Conservation (phyloP, 2,113 vertebrate species). For the Lepidothrix coronata region DNA sequence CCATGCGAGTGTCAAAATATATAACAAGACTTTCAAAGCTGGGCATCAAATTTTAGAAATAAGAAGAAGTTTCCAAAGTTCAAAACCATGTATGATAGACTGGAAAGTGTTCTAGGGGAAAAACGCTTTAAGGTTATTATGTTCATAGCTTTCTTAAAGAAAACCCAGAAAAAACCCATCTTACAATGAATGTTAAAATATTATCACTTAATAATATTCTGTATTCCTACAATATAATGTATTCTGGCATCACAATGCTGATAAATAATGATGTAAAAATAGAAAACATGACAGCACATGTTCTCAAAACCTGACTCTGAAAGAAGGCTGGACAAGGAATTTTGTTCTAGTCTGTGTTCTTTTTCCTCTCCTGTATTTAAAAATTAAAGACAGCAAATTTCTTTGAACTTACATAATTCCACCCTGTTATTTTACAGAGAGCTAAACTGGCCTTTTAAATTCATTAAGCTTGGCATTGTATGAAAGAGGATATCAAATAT, state of each 20-base stretch:
- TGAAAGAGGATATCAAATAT: constrained; percentile 59
- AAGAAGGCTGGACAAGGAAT: not conserved
- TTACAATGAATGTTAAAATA: not conserved
- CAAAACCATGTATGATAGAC: not conserved
- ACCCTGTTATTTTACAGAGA: constrained; percentile 17
- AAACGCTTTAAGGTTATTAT: not conserved
- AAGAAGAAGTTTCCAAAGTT: not conserved
- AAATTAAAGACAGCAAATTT: not conserved
- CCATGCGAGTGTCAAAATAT: not conserved
- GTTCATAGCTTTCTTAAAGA: not conserved
- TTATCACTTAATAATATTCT: not conserved
- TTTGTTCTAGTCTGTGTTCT: not conserved
- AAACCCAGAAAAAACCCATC: not conserved
- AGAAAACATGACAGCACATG: not conserved
- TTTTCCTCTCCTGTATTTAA: not conserved
- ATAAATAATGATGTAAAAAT: not conserved
- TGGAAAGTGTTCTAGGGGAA: not conserved
- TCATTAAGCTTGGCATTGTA: constrained; percentile 45
- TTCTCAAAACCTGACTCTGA: not conserved
- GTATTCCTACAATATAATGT: not conserved
- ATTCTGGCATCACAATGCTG: not conserved
- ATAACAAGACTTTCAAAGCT: not conserved
- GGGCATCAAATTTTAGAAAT: not conserved
- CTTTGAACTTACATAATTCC: constrained; percentile 5
- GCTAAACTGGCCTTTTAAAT: constrained; percentile 21